Evolutionary conservation across 2,113 vertebrate genomes (phyloP).

Genomic region (Chrysemys picta): DNA sequence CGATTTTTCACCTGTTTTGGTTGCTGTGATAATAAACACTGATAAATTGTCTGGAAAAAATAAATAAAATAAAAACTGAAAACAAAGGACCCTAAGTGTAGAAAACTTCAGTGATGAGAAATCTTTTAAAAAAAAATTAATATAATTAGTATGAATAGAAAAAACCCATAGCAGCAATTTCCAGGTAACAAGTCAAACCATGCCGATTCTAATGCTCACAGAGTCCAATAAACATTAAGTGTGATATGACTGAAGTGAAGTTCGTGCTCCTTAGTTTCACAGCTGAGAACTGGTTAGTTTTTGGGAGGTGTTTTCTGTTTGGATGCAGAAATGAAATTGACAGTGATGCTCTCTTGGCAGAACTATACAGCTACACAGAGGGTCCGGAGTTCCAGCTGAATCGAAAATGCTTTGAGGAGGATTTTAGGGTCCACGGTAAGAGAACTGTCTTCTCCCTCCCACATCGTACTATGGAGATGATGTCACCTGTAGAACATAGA

Average conservation of each 20-base stretch:
- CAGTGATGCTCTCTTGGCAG: slow-evolving; percentile 71
- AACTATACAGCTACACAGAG: slow-evolving; percentile 98
- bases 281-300: not conserved
- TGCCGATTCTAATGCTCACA: not conserved
- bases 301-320: not conserved
- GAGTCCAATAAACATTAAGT: not conserved
- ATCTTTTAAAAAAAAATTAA: not conserved
- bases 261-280: not conserved
- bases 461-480: accelerated
- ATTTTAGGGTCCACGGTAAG: slow-evolving; percentile 91
- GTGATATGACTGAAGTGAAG: not conserved
- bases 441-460: not conserved
- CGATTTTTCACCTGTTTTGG: no score
- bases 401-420: slow-evolving; percentile 96
- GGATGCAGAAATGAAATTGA: not conserved
- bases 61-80: no score
- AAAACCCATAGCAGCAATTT: not conserved
- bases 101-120: not conserved
- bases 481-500: not conserved
- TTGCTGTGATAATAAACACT: no score
- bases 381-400: slow-evolving; percentile 95
- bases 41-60: no score
- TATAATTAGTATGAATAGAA: not conserved
- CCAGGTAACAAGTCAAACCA: not conserved
- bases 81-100: no score